These are phyloP conservation scores for Psittacara wagleri DNA, from an alignment of 2,113 vertebrate genomes.

Conservation along the genomic window DNA sequence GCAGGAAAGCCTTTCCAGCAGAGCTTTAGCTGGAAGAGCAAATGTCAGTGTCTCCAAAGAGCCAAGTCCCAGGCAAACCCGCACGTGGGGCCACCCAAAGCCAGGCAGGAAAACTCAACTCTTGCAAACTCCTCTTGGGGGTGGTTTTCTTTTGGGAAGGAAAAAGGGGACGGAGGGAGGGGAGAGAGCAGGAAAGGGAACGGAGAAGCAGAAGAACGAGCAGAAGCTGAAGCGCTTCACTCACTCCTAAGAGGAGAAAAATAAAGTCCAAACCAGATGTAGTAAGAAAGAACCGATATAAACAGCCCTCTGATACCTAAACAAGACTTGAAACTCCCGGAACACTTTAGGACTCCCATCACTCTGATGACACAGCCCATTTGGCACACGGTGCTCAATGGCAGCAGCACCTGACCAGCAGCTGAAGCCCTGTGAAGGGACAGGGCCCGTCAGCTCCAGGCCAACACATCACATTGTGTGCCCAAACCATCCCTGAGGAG, in stretches of 20 bases:
- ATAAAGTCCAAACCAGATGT: not conserved
- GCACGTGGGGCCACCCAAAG: not conserved
- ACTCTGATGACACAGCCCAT: fast-evolving
- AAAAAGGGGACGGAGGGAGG: not conserved
- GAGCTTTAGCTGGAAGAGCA: not conserved
- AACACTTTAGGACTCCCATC: fast-evolving
- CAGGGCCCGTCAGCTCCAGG: not conserved
- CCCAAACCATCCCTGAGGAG: not conserved
- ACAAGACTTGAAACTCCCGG: not conserved
- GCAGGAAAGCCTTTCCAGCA: not conserved
- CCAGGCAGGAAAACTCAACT: not conserved
- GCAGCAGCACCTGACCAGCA: not conserved
- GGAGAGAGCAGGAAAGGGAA: not conserved
- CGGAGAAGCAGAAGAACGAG: not conserved
- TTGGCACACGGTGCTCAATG: fast-evolving
- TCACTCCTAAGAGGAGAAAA: not conserved
- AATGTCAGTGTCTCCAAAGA: not conserved
- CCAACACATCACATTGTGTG: not conserved
- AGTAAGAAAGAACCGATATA: fast-evolving
- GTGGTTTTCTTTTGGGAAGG: not conserved
- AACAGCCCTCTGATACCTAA: not conserved
- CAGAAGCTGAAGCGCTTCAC: not conserved
- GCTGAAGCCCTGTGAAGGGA: not conserved
- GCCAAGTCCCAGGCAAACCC: not conserved
- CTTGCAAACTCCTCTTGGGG: not conserved